Evolutionary conservation across 2,888 invertebrate genomes (phyloP).

Genomic region (Seladonia tumulorum): DNA sequence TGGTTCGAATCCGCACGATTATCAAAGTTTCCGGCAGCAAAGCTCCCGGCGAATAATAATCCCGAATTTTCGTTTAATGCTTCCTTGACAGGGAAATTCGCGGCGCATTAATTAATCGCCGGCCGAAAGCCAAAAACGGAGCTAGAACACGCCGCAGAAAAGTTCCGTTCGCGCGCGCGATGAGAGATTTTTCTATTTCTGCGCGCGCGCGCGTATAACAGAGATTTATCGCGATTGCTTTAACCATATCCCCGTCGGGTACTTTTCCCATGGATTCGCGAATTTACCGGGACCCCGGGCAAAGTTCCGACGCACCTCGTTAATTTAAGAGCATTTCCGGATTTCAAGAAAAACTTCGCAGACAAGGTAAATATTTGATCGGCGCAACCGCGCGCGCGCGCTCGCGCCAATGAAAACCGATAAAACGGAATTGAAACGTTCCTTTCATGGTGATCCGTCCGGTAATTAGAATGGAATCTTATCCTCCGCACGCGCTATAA

Average conservation of each 20-base stretch:
- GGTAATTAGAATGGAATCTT: conserved; percentile 35
- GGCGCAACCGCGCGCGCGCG: conserved; percentile 20
- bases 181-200: conserved; percentile 23
- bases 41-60: conserved; percentile 6
- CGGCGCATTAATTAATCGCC: conserved; percentile 26
- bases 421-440: conserved; percentile 49
- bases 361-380: conserved; percentile 61
- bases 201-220: background rate
- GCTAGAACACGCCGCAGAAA: background rate
- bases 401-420: conserved; percentile 45
- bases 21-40: conserved; percentile 9
- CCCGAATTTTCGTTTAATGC: conserved; percentile 5
- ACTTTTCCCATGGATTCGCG: conserved; percentile 35
- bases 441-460: conserved; percentile 17
- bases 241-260: conserved; percentile 23
- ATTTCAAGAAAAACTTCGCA: conserved; percentile 63
- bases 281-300: conserved; percentile 6
- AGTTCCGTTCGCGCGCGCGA: background rate
- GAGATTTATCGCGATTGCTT: conserved; percentile 45
- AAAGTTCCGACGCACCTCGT: conserved; percentile 59
- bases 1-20: conserved; percentile 9
- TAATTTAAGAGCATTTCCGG: conserved; percentile 64
- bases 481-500: conserved; percentile 1
- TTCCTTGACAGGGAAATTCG: conserved; percentile 3
- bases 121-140: background rate